Percentiles rank a stretch among this genome's conserved stretches.
Conservation (phyloP, 2,113 vertebrate genomes). For the Phaethornis superciliosus region DNA sequence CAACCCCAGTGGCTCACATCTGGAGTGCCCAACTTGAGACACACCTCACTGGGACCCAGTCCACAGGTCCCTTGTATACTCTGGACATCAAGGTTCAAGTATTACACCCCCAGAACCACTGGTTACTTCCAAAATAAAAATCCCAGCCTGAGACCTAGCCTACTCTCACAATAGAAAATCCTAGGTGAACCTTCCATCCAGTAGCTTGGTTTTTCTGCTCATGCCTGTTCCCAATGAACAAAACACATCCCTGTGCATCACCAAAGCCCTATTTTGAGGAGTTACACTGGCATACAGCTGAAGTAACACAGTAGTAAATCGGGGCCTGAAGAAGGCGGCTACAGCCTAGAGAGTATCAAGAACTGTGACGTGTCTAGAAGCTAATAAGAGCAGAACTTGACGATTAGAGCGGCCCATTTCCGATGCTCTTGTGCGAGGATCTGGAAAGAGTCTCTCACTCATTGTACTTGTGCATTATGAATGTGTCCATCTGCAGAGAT, state of each 20-base stretch:
- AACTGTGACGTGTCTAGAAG: slow-evolving; percentile 63
- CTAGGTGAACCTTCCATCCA: slow-evolving; percentile 15
- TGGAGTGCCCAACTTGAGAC: slow-evolving; percentile 43
- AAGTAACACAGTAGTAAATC: slow-evolving; percentile 59
- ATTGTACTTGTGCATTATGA: slow-evolving; percentile 72
- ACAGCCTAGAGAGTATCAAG: slow-evolving; percentile 62
- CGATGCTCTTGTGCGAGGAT: slow-evolving; percentile 68
- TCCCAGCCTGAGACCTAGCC: slow-evolving; percentile 48
- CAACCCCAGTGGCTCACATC: slow-evolving; percentile 28
- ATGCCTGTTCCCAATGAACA: slow-evolving; percentile 54
- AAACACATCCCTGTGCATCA: slow-evolving; percentile 58
- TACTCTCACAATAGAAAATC: slow-evolving; percentile 47
- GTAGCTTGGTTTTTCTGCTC: slow-evolving; percentile 61
- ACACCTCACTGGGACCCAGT: slow-evolving; percentile 14
- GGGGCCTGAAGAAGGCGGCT: slow-evolving; percentile 52
- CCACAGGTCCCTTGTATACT: slow-evolving; percentile 11
- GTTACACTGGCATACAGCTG: slow-evolving; percentile 69
- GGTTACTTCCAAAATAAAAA: slow-evolving; percentile 21
- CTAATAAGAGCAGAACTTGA: slow-evolving; percentile 65
- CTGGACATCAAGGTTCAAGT: slow-evolving; percentile 17
- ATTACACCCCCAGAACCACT: slow-evolving; percentile 44
- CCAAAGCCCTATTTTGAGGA: slow-evolving; percentile 58
- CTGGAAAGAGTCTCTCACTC: slow-evolving; percentile 71
- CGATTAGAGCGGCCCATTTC: slow-evolving; percentile 66
- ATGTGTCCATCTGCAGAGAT: slow-evolving; percentile 72